These are phyloP conservation scores for Drosophila flavopinicola DNA, from an alignment of 2,888 invertebrate genomes.

Conservation along the genomic window DNA sequence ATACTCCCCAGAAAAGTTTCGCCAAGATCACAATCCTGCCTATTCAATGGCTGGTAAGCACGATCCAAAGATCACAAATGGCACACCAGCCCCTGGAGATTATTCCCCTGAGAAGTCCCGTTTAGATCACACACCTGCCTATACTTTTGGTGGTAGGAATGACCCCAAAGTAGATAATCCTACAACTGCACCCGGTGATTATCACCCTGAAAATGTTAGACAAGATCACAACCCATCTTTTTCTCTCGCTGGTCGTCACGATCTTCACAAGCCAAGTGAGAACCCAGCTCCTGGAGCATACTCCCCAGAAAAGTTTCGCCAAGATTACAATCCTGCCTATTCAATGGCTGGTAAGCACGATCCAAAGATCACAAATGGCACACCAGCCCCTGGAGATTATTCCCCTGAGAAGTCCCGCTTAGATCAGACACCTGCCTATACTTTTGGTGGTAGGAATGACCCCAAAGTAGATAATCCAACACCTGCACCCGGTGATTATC, in stretches of 20 bases:
- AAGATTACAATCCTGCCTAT: slow-evolving; percentile 83
- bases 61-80: slow-evolving; percentile 85
- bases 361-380: slow-evolving; percentile 76
- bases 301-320: slow-evolving; percentile 85
- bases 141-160: slow-evolving; percentile 84
- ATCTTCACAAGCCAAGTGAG: slow-evolving; percentile 83
- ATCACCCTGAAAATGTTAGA: slow-evolving; percentile 46
- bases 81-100: slow-evolving; percentile 86
- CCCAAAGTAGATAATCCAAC: slow-evolving; percentile 87
- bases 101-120: slow-evolving; percentile 86
- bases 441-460: slow-evolving; percentile 89
- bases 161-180: slow-evolving; percentile 81
- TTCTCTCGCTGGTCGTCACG: slow-evolving; percentile 86
- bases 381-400: slow-evolving; percentile 86
- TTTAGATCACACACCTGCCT: slow-evolving; percentile 85
- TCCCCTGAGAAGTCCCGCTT: slow-evolving; percentile 85
- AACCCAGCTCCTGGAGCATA: slow-evolving; percentile 86
- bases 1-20: slow-evolving; percentile 86
- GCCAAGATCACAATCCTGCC: slow-evolving; percentile 85
- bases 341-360: slow-evolving; percentile 26
- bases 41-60: slow-evolving; percentile 84
- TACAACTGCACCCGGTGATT: slow-evolving; percentile 84
- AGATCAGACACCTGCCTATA: slow-evolving; percentile 86
- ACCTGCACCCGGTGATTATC: slow-evolving; percentile 86
- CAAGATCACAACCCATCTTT: slow-evolving; percentile 83